phyloP scores from a whole-genome alignment of 2,888 invertebrate species.

The Metopia argyrocephala region DNA sequence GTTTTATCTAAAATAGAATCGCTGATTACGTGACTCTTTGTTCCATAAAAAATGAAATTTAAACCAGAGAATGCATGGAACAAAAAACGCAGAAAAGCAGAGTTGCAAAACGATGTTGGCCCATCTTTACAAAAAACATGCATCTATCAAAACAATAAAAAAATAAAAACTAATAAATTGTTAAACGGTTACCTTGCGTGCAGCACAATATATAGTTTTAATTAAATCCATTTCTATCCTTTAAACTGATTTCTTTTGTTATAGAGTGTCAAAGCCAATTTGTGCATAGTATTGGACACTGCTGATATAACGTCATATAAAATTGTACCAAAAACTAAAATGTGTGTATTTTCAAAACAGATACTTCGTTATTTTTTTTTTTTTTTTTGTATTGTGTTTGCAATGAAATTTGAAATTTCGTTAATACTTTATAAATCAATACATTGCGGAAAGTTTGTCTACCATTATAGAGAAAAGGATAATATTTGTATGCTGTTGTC shows the following conservation, averaged over 20 bases:
- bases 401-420: slow-evolving; percentile 26
- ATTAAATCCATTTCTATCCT: too few species aligned
- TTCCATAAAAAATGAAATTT: slow-evolving; percentile 57
- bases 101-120: slow-evolving; percentile 22
- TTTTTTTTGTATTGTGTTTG: background rate
- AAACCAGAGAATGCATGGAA: slow-evolving; percentile 39
- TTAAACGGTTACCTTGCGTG: too few species aligned
- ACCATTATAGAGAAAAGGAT: background rate
- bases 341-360: too few species aligned
- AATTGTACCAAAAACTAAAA: too few species aligned
- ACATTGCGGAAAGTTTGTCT: background rate
- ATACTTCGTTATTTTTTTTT: background rate
- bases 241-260: too few species aligned
- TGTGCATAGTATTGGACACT: too few species aligned
- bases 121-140: too few species aligned
- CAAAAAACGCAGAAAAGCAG: background rate
- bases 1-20: slow-evolving; percentile 64
- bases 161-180: too few species aligned
- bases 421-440: slow-evolving; percentile 38
- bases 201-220: too few species aligned
- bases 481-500: slow-evolving; percentile 22
- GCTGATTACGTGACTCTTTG: slow-evolving; percentile 64
- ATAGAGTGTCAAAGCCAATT: too few species aligned
- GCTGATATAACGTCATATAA: too few species aligned
- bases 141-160: too few species aligned